These are phyloP conservation scores for Aplidium turbinatum DNA, from an alignment of 23 tunicate species.

Conservation along the genomic window DNA sequence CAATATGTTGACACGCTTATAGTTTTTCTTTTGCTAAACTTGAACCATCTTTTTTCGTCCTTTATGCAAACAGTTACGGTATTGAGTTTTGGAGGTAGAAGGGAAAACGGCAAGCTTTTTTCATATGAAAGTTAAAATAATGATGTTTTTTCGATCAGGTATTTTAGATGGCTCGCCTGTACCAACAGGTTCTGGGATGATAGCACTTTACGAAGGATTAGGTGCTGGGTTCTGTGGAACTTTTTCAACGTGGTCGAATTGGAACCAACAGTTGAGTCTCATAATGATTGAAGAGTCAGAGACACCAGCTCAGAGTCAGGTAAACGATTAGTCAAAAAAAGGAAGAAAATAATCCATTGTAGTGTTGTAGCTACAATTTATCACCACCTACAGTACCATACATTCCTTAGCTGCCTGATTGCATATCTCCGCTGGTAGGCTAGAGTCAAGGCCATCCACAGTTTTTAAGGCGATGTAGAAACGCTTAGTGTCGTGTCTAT, in stretches of 20 bases:
- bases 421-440: no score
- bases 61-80: no score
- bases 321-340: background rate
- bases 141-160: conserved; percentile 17
- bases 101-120: background rate
- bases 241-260: conserved; percentile 71
- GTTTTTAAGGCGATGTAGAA: no score
- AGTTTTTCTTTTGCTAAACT: no score
- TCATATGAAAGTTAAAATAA: background rate
- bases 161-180: conserved; percentile 39
- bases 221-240: conserved; percentile 72
- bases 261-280: conserved; percentile 72
- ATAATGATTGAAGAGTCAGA: conserved; percentile 42
- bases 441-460: no score
- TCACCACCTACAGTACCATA: no score
- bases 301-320: conserved; percentile 5
- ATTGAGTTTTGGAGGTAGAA: no score
- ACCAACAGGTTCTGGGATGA: conserved; percentile 20
- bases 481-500: no score
- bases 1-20: no score
- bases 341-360: background rate
- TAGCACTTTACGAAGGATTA: conserved; percentile 41
- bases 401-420: no score
- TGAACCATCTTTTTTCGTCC: no score
- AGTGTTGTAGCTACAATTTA: no score